These are phyloP conservation scores for Epinotia ramella DNA, from an alignment of 2,888 invertebrate genomes.

Conservation along the genomic window DNA sequence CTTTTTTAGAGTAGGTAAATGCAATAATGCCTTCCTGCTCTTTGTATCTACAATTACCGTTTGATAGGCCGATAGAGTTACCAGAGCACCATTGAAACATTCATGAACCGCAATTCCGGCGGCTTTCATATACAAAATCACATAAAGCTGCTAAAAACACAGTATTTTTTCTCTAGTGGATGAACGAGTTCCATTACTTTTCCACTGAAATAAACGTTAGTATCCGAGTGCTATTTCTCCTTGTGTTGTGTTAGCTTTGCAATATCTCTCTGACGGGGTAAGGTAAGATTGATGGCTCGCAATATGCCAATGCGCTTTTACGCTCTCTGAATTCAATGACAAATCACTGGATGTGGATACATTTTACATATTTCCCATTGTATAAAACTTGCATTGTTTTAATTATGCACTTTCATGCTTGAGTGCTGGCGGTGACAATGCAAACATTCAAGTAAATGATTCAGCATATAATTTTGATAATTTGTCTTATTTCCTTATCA, in stretches of 20 bases:
- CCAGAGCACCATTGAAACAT: slow-evolving; percentile 23
- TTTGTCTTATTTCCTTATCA: background rate
- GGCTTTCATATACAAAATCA: slow-evolving; percentile 33
- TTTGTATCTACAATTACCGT: slow-evolving; percentile 1
- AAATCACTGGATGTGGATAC: slow-evolving; percentile 1
- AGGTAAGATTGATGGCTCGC: slow-evolving; percentile 33
- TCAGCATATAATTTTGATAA: background rate
- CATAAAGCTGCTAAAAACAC: slow-evolving; percentile 28
- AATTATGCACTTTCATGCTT: background rate
- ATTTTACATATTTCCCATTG: background rate
- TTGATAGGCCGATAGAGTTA: background rate
- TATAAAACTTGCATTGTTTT: background rate
- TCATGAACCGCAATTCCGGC: slow-evolving; percentile 19
- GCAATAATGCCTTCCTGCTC: no score
- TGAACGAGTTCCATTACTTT: slow-evolving; percentile 27
- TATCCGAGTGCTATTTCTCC: slow-evolving; percentile 15
- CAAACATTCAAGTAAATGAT: background rate
- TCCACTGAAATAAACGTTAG: slow-evolving; percentile 17
- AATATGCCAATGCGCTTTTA: slow-evolving; percentile 19
- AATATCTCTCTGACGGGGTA: slow-evolving; percentile 17
- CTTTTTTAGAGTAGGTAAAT: no score
- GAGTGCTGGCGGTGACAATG: background rate
- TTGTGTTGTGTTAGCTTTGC: slow-evolving; percentile 28
- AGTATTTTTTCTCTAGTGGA: slow-evolving; percentile 19
- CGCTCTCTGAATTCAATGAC: slow-evolving; percentile 14